Percentiles rank a stretch among this genome's conserved stretches.
Evolutionary conservation across 35 echinoderm and acorn worm genomes (phyloP).

Genomic region (Apostichopus japonicus): DNA sequence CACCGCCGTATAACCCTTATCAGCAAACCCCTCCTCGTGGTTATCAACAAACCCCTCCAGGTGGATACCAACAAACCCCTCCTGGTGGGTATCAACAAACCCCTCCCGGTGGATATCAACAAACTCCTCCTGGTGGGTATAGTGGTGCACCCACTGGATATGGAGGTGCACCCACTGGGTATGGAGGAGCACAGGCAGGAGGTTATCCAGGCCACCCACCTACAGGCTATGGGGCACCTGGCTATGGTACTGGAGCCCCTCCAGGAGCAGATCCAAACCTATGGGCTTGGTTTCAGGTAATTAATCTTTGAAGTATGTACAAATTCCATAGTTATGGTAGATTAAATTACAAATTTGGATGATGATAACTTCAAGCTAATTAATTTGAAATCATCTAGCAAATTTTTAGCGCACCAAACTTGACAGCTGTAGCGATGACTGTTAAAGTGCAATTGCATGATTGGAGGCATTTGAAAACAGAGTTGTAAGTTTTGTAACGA

Average conservation of each 20-base stretch:
- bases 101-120: not conserved
- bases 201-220: slow-evolving; percentile 13
- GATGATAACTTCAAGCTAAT: too few species aligned
- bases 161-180: slow-evolving; percentile 4
- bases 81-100: not conserved
- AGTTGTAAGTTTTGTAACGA: too few species aligned
- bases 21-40: slow-evolving; percentile 12
- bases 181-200: not conserved
- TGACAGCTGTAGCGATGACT: too few species aligned
- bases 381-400: too few species aligned
- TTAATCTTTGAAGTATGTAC: not conserved
- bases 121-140: not conserved
- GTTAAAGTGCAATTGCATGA: too few species aligned
- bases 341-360: too few species aligned
- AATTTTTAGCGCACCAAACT: too few species aligned
- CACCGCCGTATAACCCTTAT: slow-evolving; percentile 1
- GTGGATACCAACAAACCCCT: not conserved
- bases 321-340: too few species aligned
- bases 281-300: slow-evolving; percentile 92
- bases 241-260: slow-evolving; percentile 27
- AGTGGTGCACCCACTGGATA: not conserved
- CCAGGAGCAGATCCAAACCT: slow-evolving; percentile 83
- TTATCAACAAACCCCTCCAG: not conserved
- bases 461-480: too few species aligned
- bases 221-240: slow-evolving; percentile 38